phyloP scores from a whole-genome alignment of 2,113 vertebrate genomes.

The Cololabis saira region DNA sequence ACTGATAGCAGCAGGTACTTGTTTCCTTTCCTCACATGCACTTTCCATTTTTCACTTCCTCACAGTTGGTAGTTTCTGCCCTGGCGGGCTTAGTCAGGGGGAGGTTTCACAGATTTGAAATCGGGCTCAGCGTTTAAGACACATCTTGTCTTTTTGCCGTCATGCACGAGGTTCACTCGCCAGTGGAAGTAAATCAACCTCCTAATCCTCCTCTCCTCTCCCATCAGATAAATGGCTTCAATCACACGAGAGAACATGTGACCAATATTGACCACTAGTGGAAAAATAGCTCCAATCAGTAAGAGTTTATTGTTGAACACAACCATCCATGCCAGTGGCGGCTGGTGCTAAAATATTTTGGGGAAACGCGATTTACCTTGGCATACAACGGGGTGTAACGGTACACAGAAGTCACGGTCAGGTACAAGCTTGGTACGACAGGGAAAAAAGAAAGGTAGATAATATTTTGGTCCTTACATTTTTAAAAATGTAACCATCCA shows the following conservation, averaged over 20 bases:
- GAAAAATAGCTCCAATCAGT: conserved; percentile 21
- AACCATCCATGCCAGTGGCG: no score
- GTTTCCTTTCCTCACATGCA: conserved; percentile 3
- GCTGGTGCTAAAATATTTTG: no score
- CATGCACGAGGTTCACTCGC: not conserved
- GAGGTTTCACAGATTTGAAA: conserved; percentile 6
- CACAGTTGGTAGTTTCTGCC: conserved; percentile 20
- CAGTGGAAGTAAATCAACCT: conserved; percentile 17
- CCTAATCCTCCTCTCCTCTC: conserved; percentile 1
- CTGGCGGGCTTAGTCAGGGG: conserved; percentile 15
- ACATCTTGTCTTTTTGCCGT: not conserved
- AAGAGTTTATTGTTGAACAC: conserved; percentile 5
- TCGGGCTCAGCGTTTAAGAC: conserved; percentile 4
- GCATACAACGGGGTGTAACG: no score
- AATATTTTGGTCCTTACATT: no score
- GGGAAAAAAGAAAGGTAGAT: no score
- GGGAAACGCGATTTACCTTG: no score
- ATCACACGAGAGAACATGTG: not conserved
- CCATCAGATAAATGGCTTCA: not conserved
- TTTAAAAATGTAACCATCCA: no score
- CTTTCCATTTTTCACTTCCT: not conserved
- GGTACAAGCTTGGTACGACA: no score
- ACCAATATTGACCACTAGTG: conserved; percentile 3
- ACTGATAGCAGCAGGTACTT: conserved; percentile 60
- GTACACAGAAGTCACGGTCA: no score